Evolutionary conservation across 2,113 vertebrate species (phyloP), one percentile per base, ranked within the genome.

Genomic region (Psilopsiagon aymara): DNA sequence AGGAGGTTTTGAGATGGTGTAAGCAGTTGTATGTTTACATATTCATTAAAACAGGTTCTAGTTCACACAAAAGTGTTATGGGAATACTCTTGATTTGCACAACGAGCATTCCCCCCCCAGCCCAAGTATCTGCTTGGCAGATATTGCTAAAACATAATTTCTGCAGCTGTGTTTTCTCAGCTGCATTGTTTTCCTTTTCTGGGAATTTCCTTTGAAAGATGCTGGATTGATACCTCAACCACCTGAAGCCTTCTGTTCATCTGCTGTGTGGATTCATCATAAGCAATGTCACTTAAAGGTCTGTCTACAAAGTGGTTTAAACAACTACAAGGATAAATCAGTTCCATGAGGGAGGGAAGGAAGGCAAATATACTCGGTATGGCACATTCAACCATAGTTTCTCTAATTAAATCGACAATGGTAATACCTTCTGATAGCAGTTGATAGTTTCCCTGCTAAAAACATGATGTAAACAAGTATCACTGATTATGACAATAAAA

Each of bases 141-240:
- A 62, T 51, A 67, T 5, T 60, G 47, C 39, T 37, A 87, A 28
- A 66, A 19, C 17, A 82, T 41, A 3, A 44, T 44, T 81, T 89
- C 39, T 85, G 53, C 53, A 90, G 44, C 75, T 87, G 44, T 68
- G 74, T 95, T 90, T 92, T 84, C 60, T 75, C 84, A 93, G 78
- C 55, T 91, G 57, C 4, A 1, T 59, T 85, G 52, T 82, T 71
- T 64, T 19, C 20, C 64, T 70, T 49, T 90, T 51, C 78, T 73
- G 62, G n/a, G 37, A 49, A 80, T 67, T 79, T 94, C 53, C 49
- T 93, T 62, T 57, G 44, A 53, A 93, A 88, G 21, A 76, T 35
- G n/a, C 9, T 49, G 53, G 62, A 74, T 15, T 53, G 53, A 69
- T 29, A 66, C 13, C 59, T 47, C 0, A 2, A 19, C 60, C 37